Evolutionary conservation across 2,888 invertebrate genomes (phyloP), one percentile per base, ranked within the genome.

Genomic region (Platerodrilus igneus): DNA sequence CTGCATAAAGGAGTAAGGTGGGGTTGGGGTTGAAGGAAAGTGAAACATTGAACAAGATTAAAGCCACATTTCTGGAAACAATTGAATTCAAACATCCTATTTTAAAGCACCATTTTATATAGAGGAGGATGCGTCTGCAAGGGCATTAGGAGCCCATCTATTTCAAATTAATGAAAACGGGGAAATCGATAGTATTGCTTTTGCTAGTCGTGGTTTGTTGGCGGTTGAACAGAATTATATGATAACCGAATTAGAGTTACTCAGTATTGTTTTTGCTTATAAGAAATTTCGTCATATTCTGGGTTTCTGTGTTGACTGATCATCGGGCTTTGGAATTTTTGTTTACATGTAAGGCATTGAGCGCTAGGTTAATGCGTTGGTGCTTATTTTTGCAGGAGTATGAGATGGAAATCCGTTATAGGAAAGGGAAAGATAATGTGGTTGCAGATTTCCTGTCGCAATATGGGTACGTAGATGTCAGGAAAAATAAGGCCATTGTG

Each of bases 121-220:
- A 9, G 25, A 19, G 10, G 26, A 32, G 10, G 39, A 39, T 26
- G 39, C 33, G 3, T 32, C 39, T 11, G 28, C 20, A 6, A 13
- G 13, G n/a, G 39, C 32, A 15, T 5, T 29, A 21, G 30, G 23
- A 3, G 37, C 26, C 2, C 38, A 38, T 25, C n/a, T 32, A 2
- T 39, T 11, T 32, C 32, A 39, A 10, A 9, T 32, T 3, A 8
- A 17, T 16, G 22, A 30, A 3, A 22, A 16, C 2, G 23, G 20
- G 17, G 17, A 27, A 13, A 2, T 4, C 3, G 11, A 20, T 9
- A 37, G 4, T 4, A 30, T 37, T 2, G 30, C 11, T 2, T 37
- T 37, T 16, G 37, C 37, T 2, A 37, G 37, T 4, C n/a, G n/a
- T n/a, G n/a, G n/a, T n/a, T n/a, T n/a, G n/a, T n/a, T n/a, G n/a